Base-by-base conservation (phyloP, 2,888 invertebrate species). In the Catocala fraxini region DNA sequence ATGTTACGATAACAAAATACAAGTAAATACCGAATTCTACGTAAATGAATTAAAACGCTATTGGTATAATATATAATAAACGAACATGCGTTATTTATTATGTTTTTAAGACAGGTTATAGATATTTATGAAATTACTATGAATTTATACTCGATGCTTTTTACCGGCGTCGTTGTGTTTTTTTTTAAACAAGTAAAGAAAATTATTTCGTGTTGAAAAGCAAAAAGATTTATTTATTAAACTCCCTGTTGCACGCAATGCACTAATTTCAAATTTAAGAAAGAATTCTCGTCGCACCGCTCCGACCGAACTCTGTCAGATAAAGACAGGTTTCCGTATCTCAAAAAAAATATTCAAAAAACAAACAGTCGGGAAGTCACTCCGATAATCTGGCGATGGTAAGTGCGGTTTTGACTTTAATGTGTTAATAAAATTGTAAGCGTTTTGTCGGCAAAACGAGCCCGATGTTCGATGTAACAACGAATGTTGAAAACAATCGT, bases 381-480 rank as follows among this genome's bases (percentile, higher is more conserved):
- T 84, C 85, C 84, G 93, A 93, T 93, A 92, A 93, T 93, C 93
- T 89, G 86, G 83, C 83, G 84, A 80, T 84, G 85, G 90, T 92
- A 92, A 92, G 88, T 93, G 93, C 93, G 90, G 91, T 92, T 92
- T 91, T 92, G 91, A 92, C 91, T 93, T 92, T 91, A 91, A 93
- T 91, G 93, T 93, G 92, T 92, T 92, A 92, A 93, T 93, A 92
- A 92, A 93, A 92, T 86, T 90, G 91, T 92, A 90, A 90, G 83
- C 91, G 89, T 92, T 92, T 92, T 91, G 92, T 91, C 89, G 87
- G 89, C 88, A 73, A 86, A 90, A 86, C 84, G 78, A 72, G 71
- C 79, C 79, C 81, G 77, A 80, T 84, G 82, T 85, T 77, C 76
- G 76, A 83, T 84, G 85, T 84, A 81, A 77, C 76, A 75, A 72